Evolutionary conservation across 2,113 vertebrate genomes (phyloP), one percentile per base, ranked within the genome.

Genomic region (Guaruba guarouba): DNA sequence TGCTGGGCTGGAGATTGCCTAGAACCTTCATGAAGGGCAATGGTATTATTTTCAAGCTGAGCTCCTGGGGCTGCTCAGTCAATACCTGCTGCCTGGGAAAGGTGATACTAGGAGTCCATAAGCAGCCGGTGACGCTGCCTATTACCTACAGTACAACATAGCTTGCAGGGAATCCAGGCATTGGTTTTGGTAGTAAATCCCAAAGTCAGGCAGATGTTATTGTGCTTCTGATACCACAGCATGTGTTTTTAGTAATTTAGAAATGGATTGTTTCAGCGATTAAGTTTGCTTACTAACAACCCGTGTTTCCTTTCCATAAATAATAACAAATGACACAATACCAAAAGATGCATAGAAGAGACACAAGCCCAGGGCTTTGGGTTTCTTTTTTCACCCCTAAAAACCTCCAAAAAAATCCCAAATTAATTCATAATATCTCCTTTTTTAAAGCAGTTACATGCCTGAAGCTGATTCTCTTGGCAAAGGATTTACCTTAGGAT

Each of bases 71-170:
- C 9, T 63, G 31, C 6, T 37, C 1, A 1, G 16, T 23, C 43
- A 39, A 31, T 14, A 52, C 16, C n/a, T 2, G 0, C 7, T 20
- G 8, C 48, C 41, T 1, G 0, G 52, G 27, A 68, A 63, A 62
- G 17, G 16, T 29, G 31, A 8, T 9, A 10, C 37, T 31, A n/a
- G 43, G 25, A 57, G 25, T 17, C 39, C 12, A 3, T 9, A 23
- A 66, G 51, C 70, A 64, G 55, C 18, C 7, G 41, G 43, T 0
- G 1, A 62, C 17, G 44, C 22, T 1, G 3, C 23, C 31, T 48
- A 25, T 48, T 15, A 7, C 23, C n/a, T 18, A 33, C 35, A 46
- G 22, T 8, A 9, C 0, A 13, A 23, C 5, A 2, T 3, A 27
- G 13, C 27, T 44, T 49, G 11, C 51, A 75, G 57, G 27, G 6